Evolutionary conservation across 2,888 invertebrate genomes (phyloP).

Genomic region (Dione juno): DNA sequence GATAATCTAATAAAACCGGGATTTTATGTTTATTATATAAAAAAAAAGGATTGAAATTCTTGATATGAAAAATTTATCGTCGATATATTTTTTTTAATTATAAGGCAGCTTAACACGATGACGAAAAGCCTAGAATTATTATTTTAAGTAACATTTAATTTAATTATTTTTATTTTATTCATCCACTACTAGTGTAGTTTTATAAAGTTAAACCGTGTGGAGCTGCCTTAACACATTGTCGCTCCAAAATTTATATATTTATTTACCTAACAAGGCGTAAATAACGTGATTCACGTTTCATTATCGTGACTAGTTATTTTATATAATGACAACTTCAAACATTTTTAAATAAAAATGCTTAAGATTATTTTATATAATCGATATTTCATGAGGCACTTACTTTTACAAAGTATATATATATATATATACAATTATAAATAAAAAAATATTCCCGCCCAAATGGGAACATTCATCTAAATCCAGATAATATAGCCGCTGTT

Average conservation of each 20-base stretch:
- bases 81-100: background rate
- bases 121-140: background rate
- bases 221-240: slow-evolving; percentile 2
- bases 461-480: slow-evolving; percentile 21
- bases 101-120: slow-evolving; percentile 1
- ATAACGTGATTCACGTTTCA: slow-evolving; percentile 52
- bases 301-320: slow-evolving; percentile 69
- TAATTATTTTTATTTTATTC: background rate
- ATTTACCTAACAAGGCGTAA: slow-evolving; percentile 56
- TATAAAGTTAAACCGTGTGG: background rate
- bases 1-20: too few relatives aligned
- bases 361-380: slow-evolving; percentile 51
- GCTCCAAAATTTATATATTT: slow-evolving; percentile 1
- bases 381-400: slow-evolving; percentile 52
- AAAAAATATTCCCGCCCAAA: slow-evolving; percentile 9
- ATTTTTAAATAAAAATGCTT: slow-evolving; percentile 64
- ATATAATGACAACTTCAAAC: slow-evolving; percentile 55
- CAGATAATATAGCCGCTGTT: slow-evolving; percentile 6
- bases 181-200: background rate
- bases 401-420: slow-evolving; percentile 27
- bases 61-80: background rate
- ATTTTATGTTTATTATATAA: too few relatives aligned
- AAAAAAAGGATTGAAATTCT: slow-evolving; percentile 4
- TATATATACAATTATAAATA: slow-evolving; percentile 32
- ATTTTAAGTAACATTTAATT: background rate